Conservation (phyloP, 2,888 invertebrate species). For the Creontiades dilutus region DNA sequence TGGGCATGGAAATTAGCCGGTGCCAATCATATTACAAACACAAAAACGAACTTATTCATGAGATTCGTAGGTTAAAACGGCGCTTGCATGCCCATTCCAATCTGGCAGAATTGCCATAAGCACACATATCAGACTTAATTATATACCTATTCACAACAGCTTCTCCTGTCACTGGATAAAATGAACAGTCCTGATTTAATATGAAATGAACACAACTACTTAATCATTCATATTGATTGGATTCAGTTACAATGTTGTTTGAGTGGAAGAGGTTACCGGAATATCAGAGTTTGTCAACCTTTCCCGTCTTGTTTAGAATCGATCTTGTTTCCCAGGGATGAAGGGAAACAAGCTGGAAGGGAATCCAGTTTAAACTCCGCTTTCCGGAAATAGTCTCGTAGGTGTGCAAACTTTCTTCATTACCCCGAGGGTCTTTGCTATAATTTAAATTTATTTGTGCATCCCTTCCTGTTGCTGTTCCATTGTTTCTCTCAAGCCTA, state of each 20-base stretch:
- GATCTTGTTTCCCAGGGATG: neutral
- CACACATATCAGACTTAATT: too few relatives aligned
- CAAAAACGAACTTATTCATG: too few relatives aligned
- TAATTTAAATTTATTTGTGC: slow-evolving; percentile 50
- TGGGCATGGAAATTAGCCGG: too few relatives aligned
- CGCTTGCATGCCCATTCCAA: too few relatives aligned
- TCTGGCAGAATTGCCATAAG: too few relatives aligned
- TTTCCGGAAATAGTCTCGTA: slow-evolving; percentile 1
- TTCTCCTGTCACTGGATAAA: too few relatives aligned
- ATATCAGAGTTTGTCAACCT: neutral
- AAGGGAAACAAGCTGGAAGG: neutral
- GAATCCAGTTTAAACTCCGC: slow-evolving; percentile 1
- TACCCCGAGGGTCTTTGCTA: slow-evolving; percentile 38
- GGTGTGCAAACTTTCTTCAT: slow-evolving; percentile 49
- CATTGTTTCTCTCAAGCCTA: slow-evolving; percentile 33
- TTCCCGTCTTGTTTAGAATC: slow-evolving; percentile 16
- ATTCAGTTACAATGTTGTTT: slow-evolving; percentile 8
- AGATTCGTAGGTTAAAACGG: too few relatives aligned
- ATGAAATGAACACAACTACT: too few relatives aligned
- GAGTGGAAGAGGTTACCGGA: neutral
- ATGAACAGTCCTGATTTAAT: too few relatives aligned
- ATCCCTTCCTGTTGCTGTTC: slow-evolving; percentile 46
- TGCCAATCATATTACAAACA: too few relatives aligned
- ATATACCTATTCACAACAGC: too few relatives aligned
- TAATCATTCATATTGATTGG: neutral